Base-by-base conservation (phyloP, 2,113 vertebrate genomes). In the Chloroceryle aenea region DNA sequence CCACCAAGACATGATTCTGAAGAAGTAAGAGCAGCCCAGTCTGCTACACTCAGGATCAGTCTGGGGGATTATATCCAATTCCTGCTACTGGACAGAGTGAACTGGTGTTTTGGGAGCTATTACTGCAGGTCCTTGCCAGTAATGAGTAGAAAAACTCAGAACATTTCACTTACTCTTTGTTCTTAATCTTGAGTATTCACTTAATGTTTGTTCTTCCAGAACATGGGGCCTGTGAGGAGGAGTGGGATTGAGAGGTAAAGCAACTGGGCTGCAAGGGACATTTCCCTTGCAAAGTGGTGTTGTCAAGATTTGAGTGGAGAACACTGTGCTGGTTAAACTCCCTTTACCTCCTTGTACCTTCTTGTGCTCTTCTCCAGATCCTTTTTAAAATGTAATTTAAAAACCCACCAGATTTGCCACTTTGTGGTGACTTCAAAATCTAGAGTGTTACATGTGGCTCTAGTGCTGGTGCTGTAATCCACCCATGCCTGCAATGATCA, bases 71-170 rank as follows among this genome's bases (percentile, higher is more conserved):
- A 20, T 21, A 34, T 0, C 0, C 34, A 30, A 59, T 43, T 82
- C 19, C 66, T 48, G 40, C 48, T 64, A 23, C 48, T 34, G 27
- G 43, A 64, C 8, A n/a, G 42, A 23, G 45, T 29, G 36, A 30
- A 79, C 27, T 42, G 45, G 22, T 47, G 29, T 12, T 79, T 50
- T 71, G 72, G 45, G 50, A 82, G 43, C 27, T 82, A 13, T 68
- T 40, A 43, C 20, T 50, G 71, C 55, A 85, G 76, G 55, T 87
- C 45, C 6, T 45, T 66, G 56, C 12, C 82, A 67, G 5, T 2
- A 55, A 42, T 0, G 0, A 7, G 27, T 42, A 40, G 38, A 40
- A 40, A 40, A 40, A 0, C 47, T 47, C 12, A 21, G 52, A 52
- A 76, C 30, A 76, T 84, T 84, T 62, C 58, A 53, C 32, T 56